Evolutionary conservation across 2,888 invertebrate species (phyloP).

Genomic region (Leptinotarsa haldemani): DNA sequence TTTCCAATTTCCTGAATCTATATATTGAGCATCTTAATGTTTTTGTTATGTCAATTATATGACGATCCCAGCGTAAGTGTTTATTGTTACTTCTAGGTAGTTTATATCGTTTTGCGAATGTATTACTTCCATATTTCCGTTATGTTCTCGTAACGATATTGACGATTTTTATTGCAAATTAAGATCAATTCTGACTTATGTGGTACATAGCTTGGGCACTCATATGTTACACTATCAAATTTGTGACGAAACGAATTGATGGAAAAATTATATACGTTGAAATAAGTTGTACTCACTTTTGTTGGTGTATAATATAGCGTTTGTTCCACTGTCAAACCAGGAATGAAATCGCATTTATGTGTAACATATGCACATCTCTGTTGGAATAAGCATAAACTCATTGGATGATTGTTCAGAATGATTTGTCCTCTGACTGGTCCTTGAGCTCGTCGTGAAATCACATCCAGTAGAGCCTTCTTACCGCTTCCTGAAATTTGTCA

Average conservation of each 20-base stretch:
- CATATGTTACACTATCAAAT: too few relatives aligned
- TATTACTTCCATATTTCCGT: too few relatives aligned
- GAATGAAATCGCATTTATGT: constrained; percentile 85
- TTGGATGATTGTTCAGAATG: constrained; percentile 85
- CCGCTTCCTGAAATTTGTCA: constrained; percentile 79
- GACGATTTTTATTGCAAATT: too few relatives aligned
- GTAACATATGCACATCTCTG: constrained; percentile 90
- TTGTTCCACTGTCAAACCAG: constrained; percentile 89
- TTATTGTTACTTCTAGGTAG: too few relatives aligned
- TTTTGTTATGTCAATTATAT: too few relatives aligned
- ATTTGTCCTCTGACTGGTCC: constrained; percentile 90
- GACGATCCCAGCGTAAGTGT: too few relatives aligned
- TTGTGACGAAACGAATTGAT: not conserved
- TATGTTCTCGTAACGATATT: too few relatives aligned
- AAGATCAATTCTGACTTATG: too few relatives aligned
- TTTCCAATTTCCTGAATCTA: too few relatives aligned
- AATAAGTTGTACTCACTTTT: constrained; percentile 68
- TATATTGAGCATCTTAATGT: too few relatives aligned
- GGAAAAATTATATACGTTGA: not conserved
- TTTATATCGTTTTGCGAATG: too few relatives aligned
- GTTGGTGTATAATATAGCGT: constrained; percentile 84
- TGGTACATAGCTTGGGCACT: too few relatives aligned
- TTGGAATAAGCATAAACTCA: constrained; percentile 85
- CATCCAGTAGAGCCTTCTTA: constrained; percentile 93
- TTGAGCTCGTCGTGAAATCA: constrained; percentile 84